These are phyloP conservation scores for Apis cerana DNA, from an alignment of 1,140 invertebrate species.

Conservation along the genomic window DNA sequence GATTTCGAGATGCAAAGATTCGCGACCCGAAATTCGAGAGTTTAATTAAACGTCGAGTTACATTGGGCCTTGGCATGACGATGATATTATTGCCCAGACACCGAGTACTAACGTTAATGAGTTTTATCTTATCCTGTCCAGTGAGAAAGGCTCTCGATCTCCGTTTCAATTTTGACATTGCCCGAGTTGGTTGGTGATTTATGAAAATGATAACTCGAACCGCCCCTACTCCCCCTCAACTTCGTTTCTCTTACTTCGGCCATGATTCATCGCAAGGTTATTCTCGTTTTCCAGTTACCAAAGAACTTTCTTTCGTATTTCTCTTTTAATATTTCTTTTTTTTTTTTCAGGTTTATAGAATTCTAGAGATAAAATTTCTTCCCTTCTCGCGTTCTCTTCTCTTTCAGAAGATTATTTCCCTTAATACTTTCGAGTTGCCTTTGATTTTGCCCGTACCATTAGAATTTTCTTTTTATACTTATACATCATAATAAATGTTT, in stretches of 20 bases:
- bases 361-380: background rate
- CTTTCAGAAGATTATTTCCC: too few relatives aligned
- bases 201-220: conserved; percentile 1
- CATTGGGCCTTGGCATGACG: background rate
- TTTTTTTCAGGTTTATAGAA: too few relatives aligned
- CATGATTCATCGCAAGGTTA: background rate
- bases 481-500: too few relatives aligned
- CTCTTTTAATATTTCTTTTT: background rate
- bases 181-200: conserved; percentile 23
- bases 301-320: too few relatives aligned
- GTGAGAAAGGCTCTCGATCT: background rate
- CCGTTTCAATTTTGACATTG: conserved; percentile 24
- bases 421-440: too few relatives aligned
- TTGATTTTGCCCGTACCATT: too few relatives aligned
- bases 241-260: background rate
- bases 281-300: background rate
- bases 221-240: background rate
- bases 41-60: conserved; percentile 37
- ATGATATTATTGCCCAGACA: conserved; percentile 28
- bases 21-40: conserved; percentile 11
- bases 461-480: too few relatives aligned
- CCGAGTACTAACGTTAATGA: conserved; percentile 7
- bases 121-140: background rate
- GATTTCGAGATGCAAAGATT: background rate
- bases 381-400: too few relatives aligned